Evolutionary conservation across 2,888 invertebrate species (phyloP), one percentile per base, ranked within the genome.

Genomic region (Agriopis marginaria): DNA sequence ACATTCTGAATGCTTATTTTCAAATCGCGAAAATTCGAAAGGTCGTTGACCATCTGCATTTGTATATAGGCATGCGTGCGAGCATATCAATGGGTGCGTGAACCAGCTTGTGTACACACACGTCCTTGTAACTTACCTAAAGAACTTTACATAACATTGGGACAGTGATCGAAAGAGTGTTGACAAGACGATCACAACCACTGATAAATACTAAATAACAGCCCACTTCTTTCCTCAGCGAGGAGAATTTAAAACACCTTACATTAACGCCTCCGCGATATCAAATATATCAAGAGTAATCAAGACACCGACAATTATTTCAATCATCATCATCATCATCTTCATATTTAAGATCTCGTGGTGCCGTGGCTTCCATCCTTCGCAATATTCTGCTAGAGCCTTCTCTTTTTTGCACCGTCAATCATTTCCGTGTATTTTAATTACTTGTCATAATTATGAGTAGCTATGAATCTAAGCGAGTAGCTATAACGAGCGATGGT

Each of bases 1-100:
- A 53, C 40, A 54, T 55, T 65, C 44, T 42, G 83, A 81, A 55
- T 71, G 66, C 68, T 44, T 71, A 60, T 51, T 72, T 70, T 58
- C 56, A 60, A 77, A 77, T 80, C 76, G 78, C 82, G 78, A 86
- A 87, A 88, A 82, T 82, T 82, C 79, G 73, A 85, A 76, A 83
- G 89, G 85, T 90, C 86, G 70, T 70, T 82, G 89, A 89, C 88
- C 90, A 44, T 39, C 54, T 70, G 63, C 61, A 71, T 73, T 75
- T 65, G 75, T 75, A 73, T 75, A 75, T 73, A 71, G 63, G 66
- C n/a, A 58, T 76, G 78, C 72, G 74, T 74, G 75, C 73, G 76
- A 72, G 72, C 70, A 66, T 56, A 14, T 59, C 55, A 9, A 44
- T 44, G 32, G 40, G 45, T 54, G 12, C 8, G 49, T 50, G 10